Base-by-base conservation (phyloP, 64 coral and sea anemone genomes). In the Pocillopora damicornis region DNA sequence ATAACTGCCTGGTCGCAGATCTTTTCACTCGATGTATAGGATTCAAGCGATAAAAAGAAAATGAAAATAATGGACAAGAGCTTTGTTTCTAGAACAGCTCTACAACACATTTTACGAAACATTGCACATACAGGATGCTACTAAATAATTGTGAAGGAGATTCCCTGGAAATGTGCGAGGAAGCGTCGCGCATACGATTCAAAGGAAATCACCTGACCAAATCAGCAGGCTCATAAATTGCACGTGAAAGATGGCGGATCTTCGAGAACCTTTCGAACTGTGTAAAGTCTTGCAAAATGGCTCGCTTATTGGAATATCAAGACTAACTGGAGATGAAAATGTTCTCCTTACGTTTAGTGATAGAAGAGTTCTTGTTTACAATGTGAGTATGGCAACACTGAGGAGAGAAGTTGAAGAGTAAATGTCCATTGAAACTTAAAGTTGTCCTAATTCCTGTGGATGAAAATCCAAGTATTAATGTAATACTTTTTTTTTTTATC, bases 201-300 rank as follows among this genome's bases (percentile, higher is more conserved):
- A 13, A 5, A 12, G 2, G 12, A 9, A 18, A 56, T 75, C 58
- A 76, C 69, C 90, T 92, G 90, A 68, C 61, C 85, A 92, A 75
- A 61, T 67, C 79, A 79, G 78, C 61, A 76, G 90, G 86, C 87
- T 77, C 73, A 62, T 61, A 57, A 17, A 68, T 59, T 67, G 26
- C 94, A 96, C 91, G 94, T 93, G 91, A 83, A 95, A 99, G 18
- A 98, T 99, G 97, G 97, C 97, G 85, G 90, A 92, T 37, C 38
- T 98, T n/a, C 61, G 86, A 10, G 93, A 95, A 58, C 22, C 76
- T 75, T 99, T 95, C 69, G 88, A 88, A 45, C 45, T 99, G 36
- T 95, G 97, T 76, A 90, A 81, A 89, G 75, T 89, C 63, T 90
- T 95, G 63, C 76, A 88, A 69, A 90, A 86, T 72, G 91, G 77